A percentile compares a stretch with the other conserved stretches of the same genome.
phyloP scores from a whole-genome alignment of 2,113 vertebrate species.

The Apeltes quadracus region DNA sequence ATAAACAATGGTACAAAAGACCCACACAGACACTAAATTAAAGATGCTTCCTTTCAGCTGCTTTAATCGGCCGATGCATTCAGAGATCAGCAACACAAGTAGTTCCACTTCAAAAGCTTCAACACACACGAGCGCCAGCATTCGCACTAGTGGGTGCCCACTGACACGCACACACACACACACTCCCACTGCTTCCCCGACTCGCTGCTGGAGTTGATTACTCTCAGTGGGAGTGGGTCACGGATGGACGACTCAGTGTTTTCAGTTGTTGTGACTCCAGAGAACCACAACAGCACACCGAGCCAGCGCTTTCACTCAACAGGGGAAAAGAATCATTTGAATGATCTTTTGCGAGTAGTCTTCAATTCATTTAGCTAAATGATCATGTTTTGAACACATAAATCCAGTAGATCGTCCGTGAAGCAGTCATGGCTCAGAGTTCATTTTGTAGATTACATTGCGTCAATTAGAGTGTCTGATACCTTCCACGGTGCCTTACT shows the following conservation, averaged over 20 bases:
- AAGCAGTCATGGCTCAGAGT: background rate
- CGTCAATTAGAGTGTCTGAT: background rate
- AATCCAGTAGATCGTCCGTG: background rate
- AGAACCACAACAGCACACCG: constrained; percentile 18
- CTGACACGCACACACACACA: constrained; percentile 31
- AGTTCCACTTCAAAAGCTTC: constrained; percentile 57
- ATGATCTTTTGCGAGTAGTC: background rate
- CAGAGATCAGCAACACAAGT: constrained; percentile 49
- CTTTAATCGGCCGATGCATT: constrained; percentile 64
- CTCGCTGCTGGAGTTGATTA: constrained; percentile 53
- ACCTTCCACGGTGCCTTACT: background rate
- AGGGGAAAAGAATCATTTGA: background rate
- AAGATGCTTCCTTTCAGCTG: constrained; percentile 57
- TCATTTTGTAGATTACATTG: background rate
- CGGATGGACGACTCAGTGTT: constrained; percentile 48
- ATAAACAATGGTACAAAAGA: background rate
- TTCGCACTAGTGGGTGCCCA: background rate
- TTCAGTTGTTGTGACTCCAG: constrained; percentile 51
- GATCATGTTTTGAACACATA: background rate
- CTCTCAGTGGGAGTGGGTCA: constrained; percentile 66
- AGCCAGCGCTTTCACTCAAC: background rate
- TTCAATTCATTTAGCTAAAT: background rate
- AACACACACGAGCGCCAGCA: constrained; percentile 29
- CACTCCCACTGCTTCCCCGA: constrained; percentile 51
- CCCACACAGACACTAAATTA: constrained; percentile 9